Base-by-base conservation (phyloP, 2,113 vertebrate species). In the Leucopsar rothschildi region DNA sequence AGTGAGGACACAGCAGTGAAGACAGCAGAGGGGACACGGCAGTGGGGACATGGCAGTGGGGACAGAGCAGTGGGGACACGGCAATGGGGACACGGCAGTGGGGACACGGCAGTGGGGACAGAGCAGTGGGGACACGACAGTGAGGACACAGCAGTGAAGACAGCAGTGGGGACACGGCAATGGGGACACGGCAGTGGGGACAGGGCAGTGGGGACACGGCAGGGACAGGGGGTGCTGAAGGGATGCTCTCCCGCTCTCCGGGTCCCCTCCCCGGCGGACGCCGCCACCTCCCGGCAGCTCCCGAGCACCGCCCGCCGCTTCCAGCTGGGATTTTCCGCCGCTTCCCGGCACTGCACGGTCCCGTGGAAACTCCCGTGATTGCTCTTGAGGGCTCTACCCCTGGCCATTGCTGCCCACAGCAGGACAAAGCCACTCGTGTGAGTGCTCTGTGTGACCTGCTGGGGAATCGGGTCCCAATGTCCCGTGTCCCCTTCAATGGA, bases 251-350 rank as follows among this genome's bases (percentile, higher is more conserved):
- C n/a, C 31, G 64, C 29, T 45, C 5, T 3, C 45, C 60, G 9
- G 11, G 1, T 53, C 52, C 52, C 47, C 18, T 47, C 68, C 11
- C 56, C 49, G 6, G 82, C 9, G n/a, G 68, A 90, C 72, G 89
- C 59, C 20, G 83, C 96, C 97, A 94, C 60, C 97, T 96, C 87
- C 87, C 27, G 92, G 94, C 94, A 23, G 86, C 47, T 82, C 78
- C 78, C 39, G 60, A n/a, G 78, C 86, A 42, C 1, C 59, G 66
- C 44, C 31, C 0, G 27, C n/a, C 29, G 27, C 83, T 10, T 47
- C 64, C 84, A 10, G 78, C 42, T 8, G 33, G 25, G 31, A 19
- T 89, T 78, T 39, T 39, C 40, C 59, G 25, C 45, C 1, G 0
- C 19, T 75, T 15, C n/a, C 66, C 24, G 20, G 55, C 53, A 7